Base-by-base conservation (phyloP, 2,113 vertebrate species). In the Silurus meridionalis region DNA sequence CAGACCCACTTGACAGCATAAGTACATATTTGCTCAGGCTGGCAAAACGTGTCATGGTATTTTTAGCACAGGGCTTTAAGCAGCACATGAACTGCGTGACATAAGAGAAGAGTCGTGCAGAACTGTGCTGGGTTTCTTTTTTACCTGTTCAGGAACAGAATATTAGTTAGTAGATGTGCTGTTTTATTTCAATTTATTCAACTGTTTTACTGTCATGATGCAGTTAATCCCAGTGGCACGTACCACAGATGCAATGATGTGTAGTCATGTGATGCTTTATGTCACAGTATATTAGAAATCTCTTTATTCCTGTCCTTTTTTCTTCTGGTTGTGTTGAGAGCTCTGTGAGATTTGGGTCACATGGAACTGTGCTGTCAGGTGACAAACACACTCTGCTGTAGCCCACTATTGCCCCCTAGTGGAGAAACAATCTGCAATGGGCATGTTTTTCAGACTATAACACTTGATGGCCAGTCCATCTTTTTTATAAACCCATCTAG, bases 401-500 rank as follows among this genome's bases (percentile, higher is more conserved):
- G 78, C 72, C 84, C 72, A 71, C 80, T 82, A 72, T 63, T 69
- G 69, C 85, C 75, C 53, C 55, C 78, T 71, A 15, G 72, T 85
- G 88, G 71, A 0, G 13, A 17, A 82, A 82, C 1, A 48, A 80
- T 63, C 8, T 60, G 6, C 14, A 48, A n/a, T 50, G 23, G 4
- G 8, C 13, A 9, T 74, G 53, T 48, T 72, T 60, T 80, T 28
- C 57, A 61, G 57, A 81, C 37, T 21, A 23, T 61, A 81, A 21
- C 10, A 48, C 10, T 21, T 25, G 4, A 61, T n/a, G 57, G 8
- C 58, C 60, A 81, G 67, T 19, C 15, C 8, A 71, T 3, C 15
- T 37, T 71, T 17, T 46, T 71, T 71, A 17, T 19, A 46, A 8
- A 46, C 67, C 14, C 67, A 72, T 0, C 69, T 4, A 74, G 21